Base-by-base conservation (phyloP, 2,113 vertebrate species). In the Callospermophilus lateralis region DNA sequence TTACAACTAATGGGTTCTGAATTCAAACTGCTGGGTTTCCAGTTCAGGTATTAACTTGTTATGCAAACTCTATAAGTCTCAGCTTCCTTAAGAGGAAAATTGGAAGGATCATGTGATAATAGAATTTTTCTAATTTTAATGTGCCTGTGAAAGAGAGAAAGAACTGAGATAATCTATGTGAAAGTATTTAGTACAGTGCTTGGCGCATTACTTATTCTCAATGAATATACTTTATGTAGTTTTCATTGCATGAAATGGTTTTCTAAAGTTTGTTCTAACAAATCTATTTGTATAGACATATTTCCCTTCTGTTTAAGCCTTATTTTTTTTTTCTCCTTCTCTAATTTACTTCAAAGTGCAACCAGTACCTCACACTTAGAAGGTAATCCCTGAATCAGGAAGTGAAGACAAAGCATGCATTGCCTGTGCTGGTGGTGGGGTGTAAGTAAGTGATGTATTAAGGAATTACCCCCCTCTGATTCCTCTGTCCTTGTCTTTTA, bases 81-180 rank as follows among this genome's bases (percentile, higher is more conserved):
- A 45, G 26, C 70, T 94, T 97, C 67, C 16, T 86, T n/a, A 58
- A 84, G 16, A 90, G 22, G 39, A 88, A 93, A 84, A 77, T 73
- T 86, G 55, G 32, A 61, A 93, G 28, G 10, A 81, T 77, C 42
- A 72, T 55, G 37, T 65, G 67, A 65, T 67, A 76, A n/a, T 51
- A 84, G 11, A 4, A 30, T 65, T 42, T 81, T 63, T 68, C 30
- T 93, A 37, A 51, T 63, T 63, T 26, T 28, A 26, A 24, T 22
- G 8, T 58, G 39, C 24, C 13, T 22, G 73, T 55, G 68, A 73
- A 26, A 55, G 6, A 79, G 9, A 37, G 34, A 70, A 39, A 70
- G 20, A 42, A 8, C 1, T 53, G 51, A 95, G n/a, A 72, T 42
- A 32, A 90, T 76, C 30, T 83, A 26, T 30, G 22, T 74, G 22